Evolutionary conservation across 2,888 invertebrate genomes (phyloP).

Genomic region (Papilio protenor): DNA sequence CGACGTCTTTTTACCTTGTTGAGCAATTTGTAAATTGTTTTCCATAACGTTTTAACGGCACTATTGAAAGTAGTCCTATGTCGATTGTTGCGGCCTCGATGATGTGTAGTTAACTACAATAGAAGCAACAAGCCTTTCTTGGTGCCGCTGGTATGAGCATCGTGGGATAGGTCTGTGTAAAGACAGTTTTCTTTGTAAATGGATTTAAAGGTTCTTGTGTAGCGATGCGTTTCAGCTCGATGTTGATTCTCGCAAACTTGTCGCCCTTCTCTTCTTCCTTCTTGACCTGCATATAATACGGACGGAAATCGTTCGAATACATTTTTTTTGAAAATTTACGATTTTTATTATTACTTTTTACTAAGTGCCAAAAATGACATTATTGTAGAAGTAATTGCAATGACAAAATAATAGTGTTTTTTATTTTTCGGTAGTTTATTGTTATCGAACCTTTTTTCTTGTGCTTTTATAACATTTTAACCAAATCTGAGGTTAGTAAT

Average conservation of each 20-base stretch:
- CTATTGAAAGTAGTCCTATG: neutral
- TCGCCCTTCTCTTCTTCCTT: slow-evolving; percentile 81
- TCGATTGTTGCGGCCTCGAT: slow-evolving; percentile 5
- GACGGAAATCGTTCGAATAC: slow-evolving; percentile 73
- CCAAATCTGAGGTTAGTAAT: no score
- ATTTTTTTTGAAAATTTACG: slow-evolving; percentile 53
- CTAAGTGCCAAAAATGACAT: slow-evolving; percentile 34
- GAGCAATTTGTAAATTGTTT: slow-evolving; percentile 44
- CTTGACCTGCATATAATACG: slow-evolving; percentile 69
- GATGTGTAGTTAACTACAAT: slow-evolving; percentile 59
- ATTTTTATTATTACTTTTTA: slow-evolving; percentile 45
- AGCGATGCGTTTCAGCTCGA: slow-evolving; percentile 71
- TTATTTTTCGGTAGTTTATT: slow-evolving; percentile 9
- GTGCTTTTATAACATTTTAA: neutral
- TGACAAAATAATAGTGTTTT: slow-evolving; percentile 14
- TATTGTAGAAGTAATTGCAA: slow-evolving; percentile 28
- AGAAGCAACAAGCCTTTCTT: slow-evolving; percentile 68
- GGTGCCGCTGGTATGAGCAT: slow-evolving; percentile 72
- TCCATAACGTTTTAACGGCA: slow-evolving; percentile 51
- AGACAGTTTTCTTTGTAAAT: slow-evolving; percentile 66
- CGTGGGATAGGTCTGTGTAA: slow-evolving; percentile 75
- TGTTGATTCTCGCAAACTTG: slow-evolving; percentile 69
- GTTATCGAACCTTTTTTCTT: neutral
- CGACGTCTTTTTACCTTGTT: slow-evolving; percentile 53
- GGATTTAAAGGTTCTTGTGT: slow-evolving; percentile 64